phyloP scores from a whole-genome alignment of 1,140 invertebrate genomes.

The Caenorhabditis brenneri region DNA sequence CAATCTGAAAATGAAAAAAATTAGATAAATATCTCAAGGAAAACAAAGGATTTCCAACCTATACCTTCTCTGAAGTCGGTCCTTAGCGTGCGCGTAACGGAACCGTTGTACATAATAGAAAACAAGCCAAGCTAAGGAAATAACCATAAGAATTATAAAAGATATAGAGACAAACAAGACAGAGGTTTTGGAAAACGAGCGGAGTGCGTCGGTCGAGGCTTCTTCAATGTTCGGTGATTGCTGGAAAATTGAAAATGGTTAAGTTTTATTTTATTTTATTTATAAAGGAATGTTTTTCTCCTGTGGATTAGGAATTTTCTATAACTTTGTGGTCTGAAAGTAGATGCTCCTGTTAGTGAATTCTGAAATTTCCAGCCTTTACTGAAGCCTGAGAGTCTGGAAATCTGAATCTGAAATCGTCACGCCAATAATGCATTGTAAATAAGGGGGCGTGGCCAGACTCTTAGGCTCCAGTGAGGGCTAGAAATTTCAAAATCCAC shows the following conservation, averaged over 20 bases:
- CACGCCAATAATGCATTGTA: no score
- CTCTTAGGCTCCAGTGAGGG: no score
- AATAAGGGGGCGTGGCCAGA: no score
- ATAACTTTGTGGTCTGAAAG: no score
- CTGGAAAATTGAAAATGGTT: background rate
- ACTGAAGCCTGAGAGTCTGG: no score
- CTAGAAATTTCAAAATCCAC: no score
- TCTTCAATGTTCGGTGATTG: background rate
- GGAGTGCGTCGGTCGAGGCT: constrained; percentile 58
- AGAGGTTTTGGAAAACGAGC: constrained; percentile 69
- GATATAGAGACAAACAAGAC: constrained; percentile 87
- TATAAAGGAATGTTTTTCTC: no score
- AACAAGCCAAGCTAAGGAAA: constrained; percentile 87
- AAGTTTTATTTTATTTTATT: no score
- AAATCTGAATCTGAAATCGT: no score
- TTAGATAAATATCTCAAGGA: background rate
- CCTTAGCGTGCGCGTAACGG: constrained; percentile 88
- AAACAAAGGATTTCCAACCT: background rate
- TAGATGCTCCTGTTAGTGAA: no score
- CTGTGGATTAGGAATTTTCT: no score
- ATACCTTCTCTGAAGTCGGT: constrained; percentile 77
- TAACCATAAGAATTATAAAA: constrained; percentile 91
- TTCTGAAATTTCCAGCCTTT: no score
- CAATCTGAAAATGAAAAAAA: constrained; percentile 72
- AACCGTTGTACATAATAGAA: constrained; percentile 91